Evolutionary conservation across 2,888 invertebrate species (phyloP).

Genomic region (Mythimna loreyi): DNA sequence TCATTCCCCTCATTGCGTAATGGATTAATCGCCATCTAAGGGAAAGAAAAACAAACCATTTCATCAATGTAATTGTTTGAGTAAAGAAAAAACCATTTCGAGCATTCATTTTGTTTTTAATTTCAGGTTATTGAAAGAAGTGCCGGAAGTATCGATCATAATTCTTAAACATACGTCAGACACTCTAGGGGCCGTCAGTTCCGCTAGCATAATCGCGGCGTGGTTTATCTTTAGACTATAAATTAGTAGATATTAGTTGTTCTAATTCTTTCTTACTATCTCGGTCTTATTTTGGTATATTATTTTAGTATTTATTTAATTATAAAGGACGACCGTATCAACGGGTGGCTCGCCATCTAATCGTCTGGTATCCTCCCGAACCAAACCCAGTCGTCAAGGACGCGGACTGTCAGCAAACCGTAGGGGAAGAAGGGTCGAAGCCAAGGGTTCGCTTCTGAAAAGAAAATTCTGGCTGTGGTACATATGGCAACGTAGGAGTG

Average conservation of each 20-base stretch:
- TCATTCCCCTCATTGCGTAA: not conserved
- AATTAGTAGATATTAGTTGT: not conserved
- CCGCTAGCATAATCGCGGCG: not conserved
- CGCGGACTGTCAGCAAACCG: too few species aligned
- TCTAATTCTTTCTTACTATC: not conserved
- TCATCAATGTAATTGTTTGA: constrained; percentile 3
- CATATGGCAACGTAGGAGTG: too few species aligned
- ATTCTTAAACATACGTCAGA: not conserved
- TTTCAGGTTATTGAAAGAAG: not conserved
- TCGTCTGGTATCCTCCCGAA: too few species aligned
- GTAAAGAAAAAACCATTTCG: not conserved
- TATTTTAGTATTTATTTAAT: too few species aligned
- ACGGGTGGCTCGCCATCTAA: too few species aligned
- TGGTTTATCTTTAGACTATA: too few species aligned
- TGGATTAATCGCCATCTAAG: not conserved
- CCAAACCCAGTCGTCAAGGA: too few species aligned
- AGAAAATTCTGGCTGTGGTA: too few species aligned
- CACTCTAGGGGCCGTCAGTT: not conserved
- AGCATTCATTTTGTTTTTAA: not conserved
- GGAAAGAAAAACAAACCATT: constrained; percentile 5
- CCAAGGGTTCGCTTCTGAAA: too few species aligned
- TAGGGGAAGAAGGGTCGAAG: too few species aligned
- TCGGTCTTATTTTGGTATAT: not conserved
- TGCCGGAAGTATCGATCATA: constrained; percentile 7
- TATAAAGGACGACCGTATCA: too few species aligned